Conservation (phyloP, 35 echinoderm and acorn worm genomes). For the Stichopus chloronotus region DNA sequence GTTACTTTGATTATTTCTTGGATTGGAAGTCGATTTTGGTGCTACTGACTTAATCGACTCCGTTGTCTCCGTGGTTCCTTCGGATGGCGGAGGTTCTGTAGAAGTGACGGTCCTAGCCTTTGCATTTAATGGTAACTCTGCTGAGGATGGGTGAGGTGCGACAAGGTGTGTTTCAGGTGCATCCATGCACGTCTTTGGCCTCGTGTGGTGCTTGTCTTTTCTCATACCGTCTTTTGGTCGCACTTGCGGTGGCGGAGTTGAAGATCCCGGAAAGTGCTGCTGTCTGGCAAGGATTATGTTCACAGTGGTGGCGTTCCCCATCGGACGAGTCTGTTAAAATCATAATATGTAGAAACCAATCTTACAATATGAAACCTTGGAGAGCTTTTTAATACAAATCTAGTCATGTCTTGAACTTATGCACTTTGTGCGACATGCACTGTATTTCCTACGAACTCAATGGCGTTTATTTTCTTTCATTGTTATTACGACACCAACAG, state of each 20-base stretch:
- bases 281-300: slow-evolving; percentile 74
- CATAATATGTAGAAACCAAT: not conserved
- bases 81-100: not conserved
- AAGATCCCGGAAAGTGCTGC: slow-evolving; percentile 46
- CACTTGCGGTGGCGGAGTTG: not conserved
- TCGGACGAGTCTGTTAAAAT: slow-evolving; percentile 47
- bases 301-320: slow-evolving; percentile 89
- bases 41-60: not conserved
- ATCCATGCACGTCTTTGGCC: not conserved
- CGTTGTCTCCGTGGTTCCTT: too few relatives aligned
- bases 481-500: too few relatives aligned
- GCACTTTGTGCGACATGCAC: too few relatives aligned
- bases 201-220: not conserved
- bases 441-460: too few relatives aligned
- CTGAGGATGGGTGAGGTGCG: slow-evolving; percentile 44
- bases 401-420: too few relatives aligned
- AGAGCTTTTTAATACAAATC: not conserved
- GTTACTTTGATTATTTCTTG: not conserved
- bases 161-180: not conserved
- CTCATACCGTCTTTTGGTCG: not conserved
- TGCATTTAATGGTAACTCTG: not conserved
- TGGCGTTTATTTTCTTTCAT: too few relatives aligned
- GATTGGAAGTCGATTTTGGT: not conserved
- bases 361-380: not conserved
- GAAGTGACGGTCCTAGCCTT: not conserved